These are phyloP conservation scores for Prenolepis imparis DNA, from an alignment of 2,888 invertebrate genomes.

Conservation along the genomic window DNA sequence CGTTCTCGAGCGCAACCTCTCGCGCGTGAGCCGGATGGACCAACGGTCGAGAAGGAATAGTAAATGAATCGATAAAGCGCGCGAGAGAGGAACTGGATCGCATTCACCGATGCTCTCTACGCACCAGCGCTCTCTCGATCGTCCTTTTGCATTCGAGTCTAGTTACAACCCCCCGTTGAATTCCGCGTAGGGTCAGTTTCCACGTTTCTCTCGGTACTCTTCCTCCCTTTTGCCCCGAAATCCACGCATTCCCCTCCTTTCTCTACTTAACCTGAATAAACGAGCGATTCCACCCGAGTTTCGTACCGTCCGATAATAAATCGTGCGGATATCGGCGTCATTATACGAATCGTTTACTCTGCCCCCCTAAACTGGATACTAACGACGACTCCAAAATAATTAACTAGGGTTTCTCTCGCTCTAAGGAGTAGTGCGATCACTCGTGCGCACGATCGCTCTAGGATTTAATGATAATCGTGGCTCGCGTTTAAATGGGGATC, in stretches of 20 bases:
- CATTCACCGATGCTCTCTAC: slow-evolving; percentile 67
- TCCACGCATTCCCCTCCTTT: slow-evolving; percentile 28
- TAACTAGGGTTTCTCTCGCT: slow-evolving; percentile 43
- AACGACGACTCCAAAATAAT: slow-evolving; percentile 57
- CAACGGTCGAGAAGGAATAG: slow-evolving; percentile 44
- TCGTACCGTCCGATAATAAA: slow-evolving; percentile 44
- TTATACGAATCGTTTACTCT: slow-evolving; percentile 51
- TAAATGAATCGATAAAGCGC: slow-evolving; percentile 78
- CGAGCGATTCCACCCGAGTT: slow-evolving; percentile 44
- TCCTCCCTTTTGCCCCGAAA: background rate
- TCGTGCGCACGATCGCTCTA: slow-evolving; percentile 23
- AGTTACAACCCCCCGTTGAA: slow-evolving; percentile 57
- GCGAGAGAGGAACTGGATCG: slow-evolving; percentile 53
- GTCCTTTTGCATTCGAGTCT: slow-evolving; percentile 66
- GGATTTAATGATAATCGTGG: slow-evolving; percentile 57
- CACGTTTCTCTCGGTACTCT: slow-evolving; percentile 8
- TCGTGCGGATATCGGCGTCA: slow-evolving; percentile 46
- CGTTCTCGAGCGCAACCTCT: background rate
- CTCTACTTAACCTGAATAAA: slow-evolving; percentile 60
- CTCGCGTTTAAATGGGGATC: slow-evolving; percentile 50
- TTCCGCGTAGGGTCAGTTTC: slow-evolving; percentile 65
- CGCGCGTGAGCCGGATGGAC: slow-evolving; percentile 28
- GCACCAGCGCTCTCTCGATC: slow-evolving; percentile 64
- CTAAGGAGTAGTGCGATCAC: slow-evolving; percentile 35
- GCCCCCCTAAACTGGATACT: slow-evolving; percentile 15